These are phyloP conservation scores for Poeciliopsis presidionis DNA, from an alignment of 2,797 vertebrate genomes.

Conservation along the genomic window DNA sequence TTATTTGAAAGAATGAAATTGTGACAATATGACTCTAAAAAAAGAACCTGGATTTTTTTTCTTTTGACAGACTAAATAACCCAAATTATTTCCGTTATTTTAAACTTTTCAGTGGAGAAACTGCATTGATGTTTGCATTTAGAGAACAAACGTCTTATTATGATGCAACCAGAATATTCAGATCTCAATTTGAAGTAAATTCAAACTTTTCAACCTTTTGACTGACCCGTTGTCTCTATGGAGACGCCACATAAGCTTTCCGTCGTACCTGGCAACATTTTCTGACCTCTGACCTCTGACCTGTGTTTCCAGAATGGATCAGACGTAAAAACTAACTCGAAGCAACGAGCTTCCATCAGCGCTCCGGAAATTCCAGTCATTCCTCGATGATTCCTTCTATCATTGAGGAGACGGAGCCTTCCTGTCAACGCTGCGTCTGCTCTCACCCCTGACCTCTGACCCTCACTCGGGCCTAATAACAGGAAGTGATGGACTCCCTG, in stretches of 20 bases:
- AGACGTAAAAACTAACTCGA: background rate
- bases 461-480: constrained; percentile 48
- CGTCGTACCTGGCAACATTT: background rate
- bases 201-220: background rate
- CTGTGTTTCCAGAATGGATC: background rate
- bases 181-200: background rate
- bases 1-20: too few relatives aligned
- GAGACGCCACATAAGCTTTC: background rate
- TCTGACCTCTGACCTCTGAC: background rate
- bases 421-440: constrained; percentile 48
- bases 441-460: constrained; percentile 56
- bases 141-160: background rate
- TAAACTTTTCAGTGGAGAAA: too few relatives aligned
- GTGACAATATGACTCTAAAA: too few relatives aligned
- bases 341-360: background rate
- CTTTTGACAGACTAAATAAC: too few relatives aligned
- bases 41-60: too few relatives aligned
- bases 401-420: constrained; percentile 11
- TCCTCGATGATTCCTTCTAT: constrained; percentile 65
- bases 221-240: background rate
- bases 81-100: too few relatives aligned
- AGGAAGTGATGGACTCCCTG: constrained; percentile 59
- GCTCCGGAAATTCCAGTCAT: constrained; percentile 71
- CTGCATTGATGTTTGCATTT: background rate
- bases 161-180: background rate